Conservation (phyloP, 1,140 invertebrate species). For the Hycleus cichorii region DNA sequence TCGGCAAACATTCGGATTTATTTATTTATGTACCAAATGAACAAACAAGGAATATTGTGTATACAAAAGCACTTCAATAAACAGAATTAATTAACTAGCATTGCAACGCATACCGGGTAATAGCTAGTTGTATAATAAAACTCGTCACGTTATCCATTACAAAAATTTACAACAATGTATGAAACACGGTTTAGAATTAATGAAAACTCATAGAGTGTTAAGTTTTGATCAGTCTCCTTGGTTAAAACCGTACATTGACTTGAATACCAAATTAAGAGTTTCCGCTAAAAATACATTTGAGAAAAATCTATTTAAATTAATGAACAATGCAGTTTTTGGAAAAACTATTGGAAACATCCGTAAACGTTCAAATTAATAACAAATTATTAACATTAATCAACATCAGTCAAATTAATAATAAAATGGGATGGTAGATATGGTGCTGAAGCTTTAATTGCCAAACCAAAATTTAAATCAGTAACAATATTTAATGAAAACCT, state of each 20-base stretch:
- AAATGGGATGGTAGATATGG: slow-evolving; percentile 25
- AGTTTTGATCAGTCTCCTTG: slow-evolving; percentile 38
- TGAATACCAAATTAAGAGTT: slow-evolving; percentile 36
- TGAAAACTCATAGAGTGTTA: slow-evolving; percentile 36
- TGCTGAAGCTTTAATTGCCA: slow-evolving; percentile 29
- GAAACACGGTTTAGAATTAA: slow-evolving; percentile 33
- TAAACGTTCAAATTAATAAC: no score
- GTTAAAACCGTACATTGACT: slow-evolving; percentile 38
- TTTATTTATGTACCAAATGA: no score
- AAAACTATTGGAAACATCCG: slow-evolving; percentile 44
- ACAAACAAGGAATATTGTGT: no score
- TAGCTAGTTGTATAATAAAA: slow-evolving; percentile 31
- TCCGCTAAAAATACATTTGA: slow-evolving; percentile 39
- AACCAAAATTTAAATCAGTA: slow-evolving; percentile 28
- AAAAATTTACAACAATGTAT: slow-evolving; percentile 32
- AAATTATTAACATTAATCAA: no score
- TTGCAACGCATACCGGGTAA: no score
- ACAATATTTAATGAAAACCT: slow-evolving; percentile 37
- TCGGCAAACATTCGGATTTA: no score
- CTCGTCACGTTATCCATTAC: slow-evolving; percentile 40
- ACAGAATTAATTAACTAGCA: no score
- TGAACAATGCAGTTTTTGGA: slow-evolving; percentile 43
- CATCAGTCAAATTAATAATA: slow-evolving; percentile 35
- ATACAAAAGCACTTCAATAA: no score
- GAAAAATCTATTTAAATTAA: slow-evolving; percentile 44